Conservation (phyloP, 2,888 invertebrate species). For the Pyrrhosoma nymphula region DNA sequence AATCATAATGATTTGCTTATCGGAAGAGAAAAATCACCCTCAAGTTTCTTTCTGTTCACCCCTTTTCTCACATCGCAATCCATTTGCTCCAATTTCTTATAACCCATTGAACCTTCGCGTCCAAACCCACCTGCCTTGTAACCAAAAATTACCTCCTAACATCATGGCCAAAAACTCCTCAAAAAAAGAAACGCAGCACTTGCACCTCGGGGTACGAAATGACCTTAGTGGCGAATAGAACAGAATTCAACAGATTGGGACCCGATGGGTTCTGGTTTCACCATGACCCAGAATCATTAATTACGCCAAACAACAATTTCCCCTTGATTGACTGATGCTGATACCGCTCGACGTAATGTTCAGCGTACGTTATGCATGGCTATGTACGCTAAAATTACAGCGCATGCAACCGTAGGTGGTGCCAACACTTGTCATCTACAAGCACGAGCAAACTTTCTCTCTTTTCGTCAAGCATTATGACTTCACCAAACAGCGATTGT, state of each 20-base stretch:
- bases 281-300: constrained; percentile 14
- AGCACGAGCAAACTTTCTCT: too few species aligned
- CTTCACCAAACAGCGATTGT: too few species aligned
- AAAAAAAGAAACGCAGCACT: neutral
- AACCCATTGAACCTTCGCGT: neutral
- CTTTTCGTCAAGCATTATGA: too few species aligned
- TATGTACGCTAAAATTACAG: too few species aligned
- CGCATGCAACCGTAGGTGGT: too few species aligned
- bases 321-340: neutral
- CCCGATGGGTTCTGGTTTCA: neutral
- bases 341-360: neutral
- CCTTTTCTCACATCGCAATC: too few species aligned
- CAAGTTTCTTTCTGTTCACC: too few species aligned
- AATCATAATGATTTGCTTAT: too few species aligned
- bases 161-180: neutral
- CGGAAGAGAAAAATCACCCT: too few species aligned
- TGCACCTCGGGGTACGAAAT: neutral
- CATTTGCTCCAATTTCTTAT: neutral
- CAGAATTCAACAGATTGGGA: neutral
- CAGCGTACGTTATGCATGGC: too few species aligned
- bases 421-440: too few species aligned
- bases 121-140: neutral
- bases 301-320: neutral
- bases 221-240: neutral
- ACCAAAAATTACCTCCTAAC: neutral